These are phyloP conservation scores for Plestiodon gilberti DNA, from an alignment of 2,113 vertebrate genomes.

Conservation along the genomic window DNA sequence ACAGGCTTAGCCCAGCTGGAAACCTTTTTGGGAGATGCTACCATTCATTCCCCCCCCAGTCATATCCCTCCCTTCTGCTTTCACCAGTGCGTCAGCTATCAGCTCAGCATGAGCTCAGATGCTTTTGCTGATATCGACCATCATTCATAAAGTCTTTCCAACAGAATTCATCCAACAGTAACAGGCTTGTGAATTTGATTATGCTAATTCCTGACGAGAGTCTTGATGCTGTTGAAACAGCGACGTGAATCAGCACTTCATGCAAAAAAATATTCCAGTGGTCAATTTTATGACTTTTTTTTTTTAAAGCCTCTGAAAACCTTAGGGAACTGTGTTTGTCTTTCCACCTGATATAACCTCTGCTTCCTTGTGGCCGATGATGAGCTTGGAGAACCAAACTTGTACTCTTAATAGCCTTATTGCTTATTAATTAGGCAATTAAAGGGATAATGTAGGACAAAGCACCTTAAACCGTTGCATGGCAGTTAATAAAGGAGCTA, in stretches of 20 bases:
- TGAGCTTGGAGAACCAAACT: slow-evolving; percentile 37
- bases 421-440: slow-evolving; percentile 55
- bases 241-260: neutral
- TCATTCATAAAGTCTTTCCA: neutral
- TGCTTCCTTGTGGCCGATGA: slow-evolving; percentile 13
- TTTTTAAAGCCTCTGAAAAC: neutral
- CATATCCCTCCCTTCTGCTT: neutral
- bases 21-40: neutral
- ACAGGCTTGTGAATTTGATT: neutral
- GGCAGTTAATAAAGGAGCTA: slow-evolving; percentile 39
- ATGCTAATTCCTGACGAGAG: neutral
- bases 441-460: slow-evolving; percentile 47
- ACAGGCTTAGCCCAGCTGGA: accelerated
- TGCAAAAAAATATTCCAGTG: neutral
- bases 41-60: accelerated
- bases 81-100: accelerated
- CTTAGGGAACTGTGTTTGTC: neutral
- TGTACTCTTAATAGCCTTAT: slow-evolving; percentile 46
- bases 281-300: neutral
- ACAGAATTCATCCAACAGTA: neutral
- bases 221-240: neutral
- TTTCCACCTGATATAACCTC: neutral
- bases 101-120: accelerated
- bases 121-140: neutral
- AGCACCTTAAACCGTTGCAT: neutral